Base-by-base conservation (phyloP, 2,888 invertebrate species). In the Acanthoscelides obtectus region DNA sequence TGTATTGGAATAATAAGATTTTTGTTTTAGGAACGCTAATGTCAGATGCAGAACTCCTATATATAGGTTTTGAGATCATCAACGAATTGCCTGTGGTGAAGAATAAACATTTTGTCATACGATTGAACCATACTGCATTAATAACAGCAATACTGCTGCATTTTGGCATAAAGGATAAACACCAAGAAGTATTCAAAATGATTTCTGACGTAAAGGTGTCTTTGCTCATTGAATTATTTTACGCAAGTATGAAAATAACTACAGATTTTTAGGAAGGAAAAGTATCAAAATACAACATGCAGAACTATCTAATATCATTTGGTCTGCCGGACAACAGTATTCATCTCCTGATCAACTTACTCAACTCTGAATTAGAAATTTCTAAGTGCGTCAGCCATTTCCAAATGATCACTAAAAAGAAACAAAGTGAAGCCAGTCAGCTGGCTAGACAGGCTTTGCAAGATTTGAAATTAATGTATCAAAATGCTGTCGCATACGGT, bases 21-120 rank as follows among this genome's bases (percentile, higher is more conserved):
- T 74, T 63, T 73, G 70, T 81, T 83, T 71, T 78, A 90, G 91
- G 90, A 72, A 90, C 91, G 77, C 86, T 94, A 27, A 89, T 96
- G 85, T 89, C 93, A 0, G 97, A 98, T 81, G 95, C 96, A 0
- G 98, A 98, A 82, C 84, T 97, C 0, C 85, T 98, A 12, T 91
- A 91, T 0, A 89, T 96, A 0, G 91, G 93, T 0, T 91, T 91
- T 83, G 93, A 95, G 84, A 89, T 94, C 66, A 87, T 93, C 66
- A 89, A 89, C 71, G 91, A 92, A 80, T 88, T 94, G 76, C 90
- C 92, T 0, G 87, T 87, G 4, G 83, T 92, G 1, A 87, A 89
- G 71, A 90, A 89, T 63, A 88, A 91, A 65, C 91, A 90, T 81
- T 90, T 93, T 72, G 85, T 88, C 8, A 88, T 96, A 71, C 90